phyloP scores from a whole-genome alignment of 2,888 invertebrate species.

The Sarcophaga caerulescens region DNA sequence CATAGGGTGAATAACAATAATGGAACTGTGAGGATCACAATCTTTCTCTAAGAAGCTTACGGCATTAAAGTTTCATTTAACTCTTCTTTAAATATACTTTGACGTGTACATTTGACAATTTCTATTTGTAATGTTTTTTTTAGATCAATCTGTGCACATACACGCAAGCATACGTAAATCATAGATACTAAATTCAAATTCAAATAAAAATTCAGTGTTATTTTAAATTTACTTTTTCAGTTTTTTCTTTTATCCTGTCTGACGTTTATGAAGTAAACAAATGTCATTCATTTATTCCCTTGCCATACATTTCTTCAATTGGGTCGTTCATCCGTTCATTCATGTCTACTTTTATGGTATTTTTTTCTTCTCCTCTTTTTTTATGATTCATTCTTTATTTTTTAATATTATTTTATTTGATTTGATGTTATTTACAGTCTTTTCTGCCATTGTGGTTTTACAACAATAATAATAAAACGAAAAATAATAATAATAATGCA shows the following conservation, averaged over 20 bases:
- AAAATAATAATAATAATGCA: constrained; percentile 40
- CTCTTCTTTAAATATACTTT: neutral
- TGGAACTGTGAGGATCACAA: neutral
- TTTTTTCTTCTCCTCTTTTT: too few relatives aligned
- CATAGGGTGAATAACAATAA: neutral
- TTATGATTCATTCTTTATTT: neutral
- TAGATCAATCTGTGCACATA: neutral
- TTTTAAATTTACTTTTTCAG: neutral
- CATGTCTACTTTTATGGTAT: constrained; percentile 23
- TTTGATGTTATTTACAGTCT: constrained; percentile 31
- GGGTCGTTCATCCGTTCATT: constrained; percentile 3
- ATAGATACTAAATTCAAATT: neutral
- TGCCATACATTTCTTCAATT: neutral
- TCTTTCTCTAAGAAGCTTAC: neutral
- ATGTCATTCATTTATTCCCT: constrained; percentile 11
- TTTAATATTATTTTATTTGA: constrained; percentile 21
- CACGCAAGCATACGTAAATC: neutral
- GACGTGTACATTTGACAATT: neutral
- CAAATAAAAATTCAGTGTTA: neutral
- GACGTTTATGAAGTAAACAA: constrained; percentile 24
- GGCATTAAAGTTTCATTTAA: neutral
- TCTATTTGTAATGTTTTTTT: neutral
- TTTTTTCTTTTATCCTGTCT: neutral
- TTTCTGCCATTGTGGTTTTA: constrained; percentile 32
- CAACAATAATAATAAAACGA: constrained; percentile 38